These are phyloP conservation scores for Chaitophorus viminalis DNA, from an alignment of 2,888 invertebrate genomes.

Conservation along the genomic window DNA sequence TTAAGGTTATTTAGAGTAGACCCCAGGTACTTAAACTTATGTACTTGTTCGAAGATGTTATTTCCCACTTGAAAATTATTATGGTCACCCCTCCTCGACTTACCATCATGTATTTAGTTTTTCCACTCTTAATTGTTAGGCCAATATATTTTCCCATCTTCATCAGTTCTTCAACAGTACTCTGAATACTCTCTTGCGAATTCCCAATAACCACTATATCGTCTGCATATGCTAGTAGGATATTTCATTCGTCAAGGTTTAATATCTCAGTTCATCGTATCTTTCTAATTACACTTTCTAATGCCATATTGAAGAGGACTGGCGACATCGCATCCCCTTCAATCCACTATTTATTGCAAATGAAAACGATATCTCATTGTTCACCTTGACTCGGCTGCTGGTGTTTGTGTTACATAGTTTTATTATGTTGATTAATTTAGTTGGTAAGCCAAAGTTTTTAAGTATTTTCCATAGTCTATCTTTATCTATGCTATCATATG, in stretches of 20 bases:
- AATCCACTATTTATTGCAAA: not conserved
- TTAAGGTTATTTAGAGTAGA: slow-evolving; percentile 2
- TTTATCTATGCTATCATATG: too few species aligned
- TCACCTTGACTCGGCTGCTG: not conserved
- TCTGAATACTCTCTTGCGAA: slow-evolving; percentile 5
- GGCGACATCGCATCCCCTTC: not conserved
- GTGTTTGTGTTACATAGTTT: not conserved
- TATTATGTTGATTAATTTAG: not conserved
- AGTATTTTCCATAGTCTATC: not conserved
- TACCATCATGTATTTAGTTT: slow-evolving; percentile 10
- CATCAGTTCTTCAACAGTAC: slow-evolving; percentile 15
- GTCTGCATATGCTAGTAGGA: not conserved
- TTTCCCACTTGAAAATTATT: not conserved
- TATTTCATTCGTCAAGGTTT: slow-evolving; percentile 9
- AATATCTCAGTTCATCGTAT: not conserved
- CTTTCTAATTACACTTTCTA: slow-evolving; percentile 5
- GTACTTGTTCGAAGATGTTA: slow-evolving; percentile 10
- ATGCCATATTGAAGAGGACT: not conserved
- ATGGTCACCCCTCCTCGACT: slow-evolving; percentile 17
- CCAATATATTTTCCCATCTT: slow-evolving; percentile 4
- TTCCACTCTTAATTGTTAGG: slow-evolving; percentile 3
- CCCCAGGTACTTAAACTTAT: not conserved
- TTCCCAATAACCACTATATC: slow-evolving; percentile 18
- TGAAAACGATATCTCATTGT: not conserved
- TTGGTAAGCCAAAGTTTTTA: not conserved